Evolutionary conservation across 1,140 invertebrate species (phyloP), one percentile per base, ranked within the genome.

Genomic region (Drosophila sechellia): DNA sequence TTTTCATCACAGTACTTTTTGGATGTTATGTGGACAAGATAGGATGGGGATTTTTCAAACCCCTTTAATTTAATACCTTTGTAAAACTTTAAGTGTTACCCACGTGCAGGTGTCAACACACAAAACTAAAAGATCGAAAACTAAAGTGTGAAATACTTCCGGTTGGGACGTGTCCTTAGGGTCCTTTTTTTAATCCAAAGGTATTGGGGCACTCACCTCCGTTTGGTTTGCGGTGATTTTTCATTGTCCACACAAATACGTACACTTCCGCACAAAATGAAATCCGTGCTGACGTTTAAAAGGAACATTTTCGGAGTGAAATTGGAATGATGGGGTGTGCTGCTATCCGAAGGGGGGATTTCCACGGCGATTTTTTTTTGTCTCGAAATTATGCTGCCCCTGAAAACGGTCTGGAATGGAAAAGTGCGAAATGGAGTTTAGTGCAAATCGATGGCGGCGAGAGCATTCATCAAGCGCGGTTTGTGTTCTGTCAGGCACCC

Each of bases 381-480:
- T 0, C 31, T 64, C 63, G 53, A 86, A 87, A 86, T 86, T 81
- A 81, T 81, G 83, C 63, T 59, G 66, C 59, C 75, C 71, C 63
- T 66, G 83, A 76, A 74, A 80, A 34, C 13, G 70, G 76, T 2
- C 20, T 22, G 20, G 3, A 22, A 22, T 22, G 20, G 75, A 70
- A 87, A 89, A 87, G 84, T 89, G 84, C 77, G 84, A 80, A 89
- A 90, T 74, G 84, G 72, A 87, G 84, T 84, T 78, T 77, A 90
- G 84, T 89, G 84, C 85, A 90, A 89, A 89, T 89, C 84, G 84
- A 89, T 89, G 85, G 74, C 61, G n/a, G 31, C 60, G 66, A 73
- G 25, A 35, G 73, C 84, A 87, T 87, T 89, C 84, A 87, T 87
- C 84, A 87, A 78, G 48, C 73, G 66, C 72, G 71, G 52, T 61